Percentiles rank a stretch among this genome's conserved stretches.
Conservation (phyloP, 1,140 invertebrate species). For the Bursaphelenchus mucronatus region DNA sequence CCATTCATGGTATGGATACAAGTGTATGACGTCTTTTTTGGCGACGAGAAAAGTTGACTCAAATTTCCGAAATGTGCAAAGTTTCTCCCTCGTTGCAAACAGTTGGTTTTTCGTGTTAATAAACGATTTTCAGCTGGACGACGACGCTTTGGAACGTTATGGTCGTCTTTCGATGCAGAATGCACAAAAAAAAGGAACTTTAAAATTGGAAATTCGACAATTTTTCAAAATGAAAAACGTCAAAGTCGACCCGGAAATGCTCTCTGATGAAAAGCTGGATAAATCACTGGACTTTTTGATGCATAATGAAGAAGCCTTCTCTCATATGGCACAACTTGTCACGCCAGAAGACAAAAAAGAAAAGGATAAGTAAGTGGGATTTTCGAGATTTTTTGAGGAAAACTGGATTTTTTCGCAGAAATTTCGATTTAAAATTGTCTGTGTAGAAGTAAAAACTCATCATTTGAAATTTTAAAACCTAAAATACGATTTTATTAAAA, state of each 20-base stretch:
- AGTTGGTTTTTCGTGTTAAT: neutral
- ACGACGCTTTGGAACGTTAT: conserved; percentile 10
- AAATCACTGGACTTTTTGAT: conserved; percentile 42
- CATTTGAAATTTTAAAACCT: neutral
- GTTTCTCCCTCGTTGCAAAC: neutral
- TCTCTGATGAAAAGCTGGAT: conserved; percentile 35
- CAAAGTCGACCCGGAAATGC: conserved; percentile 11
- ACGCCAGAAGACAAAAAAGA: conserved; percentile 12
- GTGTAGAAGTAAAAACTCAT: too few relatives aligned
- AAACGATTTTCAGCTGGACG: conserved; percentile 21
- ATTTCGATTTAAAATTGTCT: conserved; percentile 1
- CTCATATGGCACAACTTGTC: conserved; percentile 30
- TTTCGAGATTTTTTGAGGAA: conserved; percentile 14
- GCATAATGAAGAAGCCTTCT: conserved; percentile 50
- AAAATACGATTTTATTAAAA: conserved; percentile 11
- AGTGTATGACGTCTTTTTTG: conserved; percentile 15
- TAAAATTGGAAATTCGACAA: conserved; percentile 16
- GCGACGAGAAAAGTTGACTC: conserved; percentile 4
- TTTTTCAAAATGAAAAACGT: neutral
- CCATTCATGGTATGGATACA: conserved; percentile 7
- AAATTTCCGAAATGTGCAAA: conserved; percentile 19
- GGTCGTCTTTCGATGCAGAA: conserved; percentile 19
- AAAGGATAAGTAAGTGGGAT: neutral
- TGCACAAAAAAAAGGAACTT: neutral
- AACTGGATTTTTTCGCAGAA: neutral